Percentiles rank a stretch among this genome's conserved stretches.
Evolutionary conservation across 2,113 vertebrate genomes (phyloP).

Genomic region (Perca flavescens): DNA sequence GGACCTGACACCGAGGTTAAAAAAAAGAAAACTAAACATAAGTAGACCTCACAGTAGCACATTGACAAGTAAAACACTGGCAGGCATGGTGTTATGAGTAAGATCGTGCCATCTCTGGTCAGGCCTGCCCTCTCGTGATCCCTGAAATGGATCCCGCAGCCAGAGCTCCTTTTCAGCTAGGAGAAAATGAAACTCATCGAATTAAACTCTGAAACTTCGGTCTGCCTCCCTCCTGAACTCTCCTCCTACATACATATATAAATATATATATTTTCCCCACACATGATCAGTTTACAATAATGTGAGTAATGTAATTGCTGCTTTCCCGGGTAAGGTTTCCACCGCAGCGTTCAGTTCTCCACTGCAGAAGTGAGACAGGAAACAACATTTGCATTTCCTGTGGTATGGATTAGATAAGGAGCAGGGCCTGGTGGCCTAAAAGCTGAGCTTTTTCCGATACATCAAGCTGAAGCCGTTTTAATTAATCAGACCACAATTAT

Average conservation of each 20-base stretch:
- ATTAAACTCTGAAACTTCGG: constrained; percentile 15
- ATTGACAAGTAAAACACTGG: neutral
- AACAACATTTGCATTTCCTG: constrained; percentile 53
- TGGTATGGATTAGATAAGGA: constrained; percentile 56
- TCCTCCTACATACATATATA: neutral
- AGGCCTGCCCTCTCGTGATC: neutral
- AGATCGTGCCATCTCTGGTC: constrained; percentile 2
- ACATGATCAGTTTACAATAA: constrained; percentile 59
- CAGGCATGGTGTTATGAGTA: constrained; percentile 12
- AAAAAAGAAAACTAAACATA: neutral
- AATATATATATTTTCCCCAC: constrained; percentile 22
- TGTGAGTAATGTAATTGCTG: constrained; percentile 58
- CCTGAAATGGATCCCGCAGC: constrained; percentile 45
- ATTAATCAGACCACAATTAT: constrained; percentile 57
- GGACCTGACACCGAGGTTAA: neutral
- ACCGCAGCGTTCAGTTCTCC: constrained; percentile 29
- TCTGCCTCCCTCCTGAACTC: too few species aligned
- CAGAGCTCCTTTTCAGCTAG: constrained; percentile 22
- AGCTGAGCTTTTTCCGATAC: constrained; percentile 50
- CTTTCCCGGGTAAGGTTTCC: constrained; percentile 30
- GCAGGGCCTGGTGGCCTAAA: constrained; percentile 1
- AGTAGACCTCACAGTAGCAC: neutral
- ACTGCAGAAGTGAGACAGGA: constrained; percentile 28
- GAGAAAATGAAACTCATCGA: constrained; percentile 42
- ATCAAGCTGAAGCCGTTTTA: constrained; percentile 47